Evolutionary conservation across 1,140 invertebrate species (phyloP).

Genomic region (Drosophila quadrilineata): DNA sequence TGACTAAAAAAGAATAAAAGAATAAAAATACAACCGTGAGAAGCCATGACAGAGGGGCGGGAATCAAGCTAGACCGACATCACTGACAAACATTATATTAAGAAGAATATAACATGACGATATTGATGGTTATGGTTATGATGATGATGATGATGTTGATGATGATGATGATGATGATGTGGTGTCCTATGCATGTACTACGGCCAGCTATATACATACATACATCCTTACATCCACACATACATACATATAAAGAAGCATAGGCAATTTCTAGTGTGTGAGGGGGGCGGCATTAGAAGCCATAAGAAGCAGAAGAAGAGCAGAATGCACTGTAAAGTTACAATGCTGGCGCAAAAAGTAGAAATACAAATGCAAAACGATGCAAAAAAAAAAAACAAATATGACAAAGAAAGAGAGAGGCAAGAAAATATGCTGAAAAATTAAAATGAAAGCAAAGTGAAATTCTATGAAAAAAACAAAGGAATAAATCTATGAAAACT

Average conservation of each 20-base stretch:
- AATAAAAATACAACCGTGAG: no score
- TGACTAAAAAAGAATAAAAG: not conserved
- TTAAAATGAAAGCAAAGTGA: conserved; percentile 5
- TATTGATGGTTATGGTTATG: not conserved
- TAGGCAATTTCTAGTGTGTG: conserved; percentile 84
- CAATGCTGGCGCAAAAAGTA: conserved; percentile 82
- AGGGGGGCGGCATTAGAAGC: conserved; percentile 74
- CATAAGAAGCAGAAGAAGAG: conserved; percentile 70
- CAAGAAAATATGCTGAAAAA: no score
- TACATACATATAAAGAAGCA: conserved; percentile 14
- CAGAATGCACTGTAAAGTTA: conserved; percentile 81
- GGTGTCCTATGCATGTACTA: conserved; percentile 35
- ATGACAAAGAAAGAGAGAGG: conserved; percentile 9
- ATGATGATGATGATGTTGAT: not conserved
- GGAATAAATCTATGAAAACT: no score
- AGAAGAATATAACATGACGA: conserved; percentile 1
- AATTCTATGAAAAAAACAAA: conserved; percentile 71
- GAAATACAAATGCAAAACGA: conserved; percentile 37
- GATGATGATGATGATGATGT: not conserved
- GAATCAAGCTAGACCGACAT: conserved; percentile 2
- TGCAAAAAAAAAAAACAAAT: conserved; percentile 35
- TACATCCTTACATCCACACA: conserved; percentile 26
- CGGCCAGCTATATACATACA: conserved; percentile 64
- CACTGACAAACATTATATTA: conserved; percentile 4
- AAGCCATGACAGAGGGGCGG: no score